phyloP scores from a whole-genome alignment of 2,797 vertebrate genomes.

The Micromesistius poutassou region DNA sequence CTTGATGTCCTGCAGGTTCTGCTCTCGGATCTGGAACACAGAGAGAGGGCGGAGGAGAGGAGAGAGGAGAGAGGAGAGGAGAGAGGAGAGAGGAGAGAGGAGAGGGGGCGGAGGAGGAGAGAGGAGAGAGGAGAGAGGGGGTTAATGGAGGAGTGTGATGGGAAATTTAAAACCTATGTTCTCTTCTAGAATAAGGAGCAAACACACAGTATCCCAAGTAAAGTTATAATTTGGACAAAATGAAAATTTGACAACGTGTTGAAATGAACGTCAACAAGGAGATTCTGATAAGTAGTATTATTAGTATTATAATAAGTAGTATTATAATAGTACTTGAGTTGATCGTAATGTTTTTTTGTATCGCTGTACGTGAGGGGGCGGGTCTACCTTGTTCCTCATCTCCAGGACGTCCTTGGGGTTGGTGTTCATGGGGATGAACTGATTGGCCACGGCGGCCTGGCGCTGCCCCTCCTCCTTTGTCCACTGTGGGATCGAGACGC shows the following conservation, averaged over 20 bases:
- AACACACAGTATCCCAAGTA: not conserved
- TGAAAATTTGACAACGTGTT: not conserved
- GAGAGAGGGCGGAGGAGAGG: not conserved
- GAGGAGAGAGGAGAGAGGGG: too few relatives aligned
- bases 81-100: too few relatives aligned
- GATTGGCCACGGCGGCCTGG: conserved; percentile 91
- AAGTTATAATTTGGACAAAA: not conserved
- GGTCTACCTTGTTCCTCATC: conserved; percentile 96
- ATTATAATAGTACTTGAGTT: not conserved
- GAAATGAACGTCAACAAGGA: not conserved
- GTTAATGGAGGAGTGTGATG: too few relatives aligned
- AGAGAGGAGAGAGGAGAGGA: too few relatives aligned
- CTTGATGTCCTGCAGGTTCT: conserved; percentile 97
- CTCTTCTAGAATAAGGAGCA: not conserved
- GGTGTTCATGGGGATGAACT: conserved; percentile 98
- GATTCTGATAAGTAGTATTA: not conserved
- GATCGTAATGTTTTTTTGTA: too few relatives aligned
- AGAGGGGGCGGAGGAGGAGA: too few relatives aligned
- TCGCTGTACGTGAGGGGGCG: not conserved
- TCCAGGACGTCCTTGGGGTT: conserved; percentile 98
- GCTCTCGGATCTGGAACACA: conserved; percentile 87
- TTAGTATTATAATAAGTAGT: not conserved
- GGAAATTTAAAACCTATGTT: too few relatives aligned
- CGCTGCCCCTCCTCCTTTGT: conserved; percentile 93
- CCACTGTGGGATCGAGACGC: conserved; percentile 82